A percentile compares a stretch with the other conserved stretches of the same genome.
Evolutionary conservation across 1,140 invertebrate genomes (phyloP).

Genomic region (Steinernema khuongi): DNA sequence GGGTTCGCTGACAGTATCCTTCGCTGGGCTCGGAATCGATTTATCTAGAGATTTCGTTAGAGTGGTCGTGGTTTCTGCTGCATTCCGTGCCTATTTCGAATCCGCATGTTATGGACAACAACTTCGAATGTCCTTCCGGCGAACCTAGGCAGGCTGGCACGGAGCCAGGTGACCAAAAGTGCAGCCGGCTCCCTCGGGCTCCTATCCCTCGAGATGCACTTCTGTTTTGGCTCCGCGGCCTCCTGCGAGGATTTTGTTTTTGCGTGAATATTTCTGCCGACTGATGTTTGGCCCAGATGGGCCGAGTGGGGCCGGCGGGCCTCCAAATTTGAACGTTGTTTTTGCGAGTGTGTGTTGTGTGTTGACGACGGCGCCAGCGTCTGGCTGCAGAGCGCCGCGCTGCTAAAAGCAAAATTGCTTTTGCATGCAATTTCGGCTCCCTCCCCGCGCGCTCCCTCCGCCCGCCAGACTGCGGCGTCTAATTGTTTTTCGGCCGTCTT

Average conservation of each 20-base stretch:
- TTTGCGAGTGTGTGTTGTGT: slow-evolving; percentile 7
- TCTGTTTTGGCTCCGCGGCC: not conserved
- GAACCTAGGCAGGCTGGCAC: not conserved
- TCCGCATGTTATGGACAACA: too few species aligned
- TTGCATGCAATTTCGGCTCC: slow-evolving; percentile 11
- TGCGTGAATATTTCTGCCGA: not conserved
- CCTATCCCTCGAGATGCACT: not conserved
- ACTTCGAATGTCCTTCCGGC: too few species aligned
- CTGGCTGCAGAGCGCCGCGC: not conserved
- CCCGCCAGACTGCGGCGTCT: not conserved
- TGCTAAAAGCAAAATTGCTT: slow-evolving; percentile 13
- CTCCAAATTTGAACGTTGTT: slow-evolving; percentile 1
- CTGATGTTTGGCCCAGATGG: not conserved
- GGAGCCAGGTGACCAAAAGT: slow-evolving; percentile 6
- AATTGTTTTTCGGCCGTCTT: not conserved
- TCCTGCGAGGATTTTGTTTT: not conserved
- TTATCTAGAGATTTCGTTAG: too few species aligned
- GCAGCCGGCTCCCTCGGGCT: not conserved
- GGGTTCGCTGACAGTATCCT: not conserved
- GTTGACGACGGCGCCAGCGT: not conserved
- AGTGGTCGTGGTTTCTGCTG: too few species aligned
- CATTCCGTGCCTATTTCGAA: too few species aligned
- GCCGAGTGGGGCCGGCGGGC: not conserved
- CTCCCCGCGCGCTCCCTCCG: not conserved
- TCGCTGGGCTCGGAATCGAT: too few species aligned